These are phyloP conservation scores for Hiodon alosoides DNA, from an alignment of 2,113 vertebrate genomes.

Conservation along the genomic window DNA sequence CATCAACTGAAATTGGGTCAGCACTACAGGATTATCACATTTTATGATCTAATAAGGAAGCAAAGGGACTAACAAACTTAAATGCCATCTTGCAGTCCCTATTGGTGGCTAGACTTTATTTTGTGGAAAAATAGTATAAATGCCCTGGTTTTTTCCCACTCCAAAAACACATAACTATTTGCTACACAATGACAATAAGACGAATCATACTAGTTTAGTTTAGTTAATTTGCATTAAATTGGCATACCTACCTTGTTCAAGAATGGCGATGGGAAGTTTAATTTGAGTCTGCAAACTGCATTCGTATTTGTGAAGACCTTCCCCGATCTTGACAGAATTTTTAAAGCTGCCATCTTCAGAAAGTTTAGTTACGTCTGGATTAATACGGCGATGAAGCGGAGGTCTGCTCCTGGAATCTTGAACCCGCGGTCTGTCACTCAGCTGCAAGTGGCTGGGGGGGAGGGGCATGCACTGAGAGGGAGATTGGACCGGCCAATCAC, in stretches of 20 bases:
- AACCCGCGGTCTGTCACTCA: background rate
- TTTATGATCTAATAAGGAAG: no score
- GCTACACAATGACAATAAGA: background rate
- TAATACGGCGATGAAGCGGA: background rate
- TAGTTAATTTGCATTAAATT: background rate
- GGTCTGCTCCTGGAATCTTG: background rate
- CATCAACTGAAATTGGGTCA: no score
- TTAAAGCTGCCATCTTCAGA: conserved; percentile 13
- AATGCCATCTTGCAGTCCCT: no score
- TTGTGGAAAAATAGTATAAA: no score
- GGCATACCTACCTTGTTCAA: background rate
- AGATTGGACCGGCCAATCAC: background rate
- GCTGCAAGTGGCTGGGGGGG: background rate
- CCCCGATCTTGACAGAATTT: conserved; percentile 6
- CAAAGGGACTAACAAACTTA: no score
- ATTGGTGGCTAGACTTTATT: no score
- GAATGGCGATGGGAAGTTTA: background rate
- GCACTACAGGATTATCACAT: no score
- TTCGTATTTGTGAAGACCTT: background rate
- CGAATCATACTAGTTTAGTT: background rate
- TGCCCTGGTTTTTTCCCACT: no score
- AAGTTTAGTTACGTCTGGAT: background rate
- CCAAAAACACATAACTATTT: no score
- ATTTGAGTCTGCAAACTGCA: background rate
- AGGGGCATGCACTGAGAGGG: background rate